Base-by-base conservation (phyloP, 1,140 invertebrate species). In the Hylaeus anthracinus region DNA sequence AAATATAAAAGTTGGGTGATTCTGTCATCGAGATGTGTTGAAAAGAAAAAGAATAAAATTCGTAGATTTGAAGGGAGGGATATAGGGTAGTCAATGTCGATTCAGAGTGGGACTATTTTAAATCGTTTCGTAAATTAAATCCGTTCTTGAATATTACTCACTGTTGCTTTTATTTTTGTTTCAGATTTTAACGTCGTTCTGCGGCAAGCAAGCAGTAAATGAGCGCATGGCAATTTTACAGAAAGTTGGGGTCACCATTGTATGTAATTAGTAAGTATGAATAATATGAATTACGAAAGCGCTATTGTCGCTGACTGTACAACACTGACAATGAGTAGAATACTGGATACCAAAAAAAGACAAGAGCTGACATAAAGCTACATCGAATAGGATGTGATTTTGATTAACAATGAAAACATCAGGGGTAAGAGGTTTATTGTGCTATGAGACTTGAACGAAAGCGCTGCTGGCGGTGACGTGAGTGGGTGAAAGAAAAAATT, bases 331-430 rank as follows among this genome's bases (percentile, higher is more conserved):
- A 66, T 74, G 86, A 89, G 76, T 87, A 91, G 90, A 92, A 86
- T 91, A 92, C 91, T 91, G 91, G 90, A 91, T 90, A 92, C 86
- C 66, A 84, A 71, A 81, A 64, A 65, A 80, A 65, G 76, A 64
- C 61, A 77, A 79, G 48, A 66, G 41, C 37, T 75, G 14, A 73
- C 45, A 75, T 79, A 72, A 86, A 75, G 71, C 78, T 70, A 14
- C 37, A 58, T 43, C 39, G 55, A 66, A 63, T 41, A 60, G 56
- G 41, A 48, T 41, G 12, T 51, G 61, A 43, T 71, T 61, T 73
- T 71, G 26, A 78, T 48, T 79, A 61, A 79, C 58, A 48, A 80
- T 80, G 72, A 55, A 45, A 61, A 81, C 64, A 81, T 72, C 66
- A 76, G 72, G 56, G 43, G 70, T 48, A 63, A 51, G 26, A 39